A percentile compares a stretch with the other conserved stretches of the same genome.
Evolutionary conservation across 92 coral and sea anemone genomes (phyloP).

Genomic region (Epizoanthus scotinus): DNA sequence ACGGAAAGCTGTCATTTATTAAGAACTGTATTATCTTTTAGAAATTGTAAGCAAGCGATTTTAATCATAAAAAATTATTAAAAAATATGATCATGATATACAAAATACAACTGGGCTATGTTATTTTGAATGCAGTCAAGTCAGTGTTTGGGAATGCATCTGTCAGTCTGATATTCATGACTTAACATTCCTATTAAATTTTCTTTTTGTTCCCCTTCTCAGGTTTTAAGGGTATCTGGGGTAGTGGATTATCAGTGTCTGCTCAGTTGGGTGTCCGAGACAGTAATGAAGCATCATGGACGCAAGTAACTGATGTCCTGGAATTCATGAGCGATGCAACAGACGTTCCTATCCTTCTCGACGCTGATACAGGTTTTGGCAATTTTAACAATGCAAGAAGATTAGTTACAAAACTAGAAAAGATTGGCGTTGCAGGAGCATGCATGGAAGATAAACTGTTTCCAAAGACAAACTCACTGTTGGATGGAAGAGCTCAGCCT

Average conservation of each 20-base stretch:
- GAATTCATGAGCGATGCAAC: constrained; percentile 99
- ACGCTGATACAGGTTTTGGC: constrained; percentile 99
- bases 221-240: constrained; percentile 99
- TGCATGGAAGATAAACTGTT: constrained; percentile 96
- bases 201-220: constrained; percentile 1
- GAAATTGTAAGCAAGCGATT: too few relatives aligned
- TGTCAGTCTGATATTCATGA: too few relatives aligned
- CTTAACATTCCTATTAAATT: too few relatives aligned
- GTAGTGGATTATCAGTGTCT: constrained; percentile 95
- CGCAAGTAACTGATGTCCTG: constrained; percentile 93
- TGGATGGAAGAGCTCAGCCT: constrained; percentile 98
- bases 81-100: too few relatives aligned
- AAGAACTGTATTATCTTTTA: too few relatives aligned
- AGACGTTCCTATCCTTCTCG: constrained; percentile 91
- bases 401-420: constrained; percentile 86
- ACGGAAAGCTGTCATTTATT: too few relatives aligned
- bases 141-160: not conserved
- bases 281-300: constrained; percentile 99
- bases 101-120: not conserved
- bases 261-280: constrained; percentile 98
- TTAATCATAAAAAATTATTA: too few relatives aligned
- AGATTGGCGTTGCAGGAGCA: constrained; percentile 95
- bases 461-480: constrained; percentile 94
- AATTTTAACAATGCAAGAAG: constrained; percentile 98
- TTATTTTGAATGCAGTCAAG: not conserved